Evolutionary conservation across 2,113 vertebrate species (phyloP), one percentile per base, ranked within the genome.

Genomic region (Psammodynastes pulverulentus): DNA sequence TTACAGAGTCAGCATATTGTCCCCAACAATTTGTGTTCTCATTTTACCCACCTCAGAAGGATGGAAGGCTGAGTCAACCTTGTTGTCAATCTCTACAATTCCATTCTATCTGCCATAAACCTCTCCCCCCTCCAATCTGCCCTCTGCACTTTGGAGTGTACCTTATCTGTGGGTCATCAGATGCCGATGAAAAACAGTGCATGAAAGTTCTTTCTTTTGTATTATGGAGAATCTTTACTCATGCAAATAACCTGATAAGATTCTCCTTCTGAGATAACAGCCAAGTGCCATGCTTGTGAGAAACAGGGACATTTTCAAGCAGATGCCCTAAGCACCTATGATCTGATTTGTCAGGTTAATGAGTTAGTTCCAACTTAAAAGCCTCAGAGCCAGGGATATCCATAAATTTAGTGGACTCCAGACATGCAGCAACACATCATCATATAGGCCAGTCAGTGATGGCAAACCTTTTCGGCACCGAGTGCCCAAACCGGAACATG

Each of bases 91-190:
- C n/a, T n/a, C n/a, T n/a, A n/a, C n/a, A n/a, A n/a, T 19, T 39
- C 15, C 67, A 15, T 39, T 39, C 15, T 39, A 39, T 3, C 15
- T 62, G 58, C 10, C 58, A 62, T n/a, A 62, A n/a, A 10, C 29
- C 0, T 4, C 2, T 1, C 5, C n/a, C 15, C 1, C 2, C 29
- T 26, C 23, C 9, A 13, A 39, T 39, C n/a, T 79, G 15, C n/a
- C 15, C 15, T 39, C 15, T 39, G n/a, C 15, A 39, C 67, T 39
- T 19, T 79, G 67, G 67, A 39, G 17, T 39, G 5, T 39, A 8
- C 15, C 67, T 39, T 79, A 79, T 7, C 34, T 39, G 34, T 79
- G 67, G 15, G 3, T 34, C 15, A 79, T 79, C 67, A 19, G 67
- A 79, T 79, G n/a, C n/a, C n/a, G 39, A 39, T 39, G 15, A 72